These are phyloP conservation scores for Tarsius wallacei DNA, from an alignment of 2,797 vertebrate species.

Conservation along the genomic window DNA sequence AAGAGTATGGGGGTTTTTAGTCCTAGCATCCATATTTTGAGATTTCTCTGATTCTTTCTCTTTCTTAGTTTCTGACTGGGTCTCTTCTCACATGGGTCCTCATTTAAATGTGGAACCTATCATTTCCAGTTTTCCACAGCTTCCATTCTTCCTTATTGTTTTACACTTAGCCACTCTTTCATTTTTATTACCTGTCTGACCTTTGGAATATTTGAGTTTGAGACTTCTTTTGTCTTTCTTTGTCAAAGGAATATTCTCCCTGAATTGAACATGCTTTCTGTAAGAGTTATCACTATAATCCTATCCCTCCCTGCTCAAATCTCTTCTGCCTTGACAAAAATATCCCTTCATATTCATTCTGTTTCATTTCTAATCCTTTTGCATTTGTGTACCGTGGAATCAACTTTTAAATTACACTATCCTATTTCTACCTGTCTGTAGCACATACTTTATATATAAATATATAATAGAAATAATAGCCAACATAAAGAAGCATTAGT, in stretches of 20 bases:
- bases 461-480: not conserved
- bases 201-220: not conserved
- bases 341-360: not conserved
- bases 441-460: not conserved
- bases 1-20: fast-evolving
- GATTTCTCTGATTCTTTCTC: not conserved
- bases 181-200: not conserved
- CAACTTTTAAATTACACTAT: not conserved
- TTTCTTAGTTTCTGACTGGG: not conserved
- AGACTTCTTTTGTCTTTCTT: not conserved
- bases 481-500: too few relatives aligned
- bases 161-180: not conserved
- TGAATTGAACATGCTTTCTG: not conserved
- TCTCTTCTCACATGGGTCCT: not conserved
- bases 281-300: not conserved
- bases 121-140: not conserved
- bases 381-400: not conserved
- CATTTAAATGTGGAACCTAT: not conserved
- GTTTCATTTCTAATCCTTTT: not conserved
- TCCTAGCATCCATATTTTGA: not conserved
- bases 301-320: not conserved
- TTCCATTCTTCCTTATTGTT: not conserved
- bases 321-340: not conserved
- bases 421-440: not conserved
- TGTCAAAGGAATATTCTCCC: not conserved